phyloP scores from a whole-genome alignment of 2,797 vertebrate genomes.

The Cuculus canorus region DNA sequence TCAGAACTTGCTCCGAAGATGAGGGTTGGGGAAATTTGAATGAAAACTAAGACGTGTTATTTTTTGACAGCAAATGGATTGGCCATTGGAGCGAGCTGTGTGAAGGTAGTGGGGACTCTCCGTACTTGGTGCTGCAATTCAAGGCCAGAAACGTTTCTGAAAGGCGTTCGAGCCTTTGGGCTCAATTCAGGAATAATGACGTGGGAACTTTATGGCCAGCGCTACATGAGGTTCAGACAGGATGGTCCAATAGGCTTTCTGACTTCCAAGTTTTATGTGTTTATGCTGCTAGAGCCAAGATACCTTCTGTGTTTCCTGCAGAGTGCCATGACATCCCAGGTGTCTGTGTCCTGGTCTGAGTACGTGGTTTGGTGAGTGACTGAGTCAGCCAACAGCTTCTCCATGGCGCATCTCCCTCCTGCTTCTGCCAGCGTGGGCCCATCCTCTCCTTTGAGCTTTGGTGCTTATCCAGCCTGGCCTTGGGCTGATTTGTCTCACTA shows the following conservation, averaged over 20 bases:
- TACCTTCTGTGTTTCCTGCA: neutral
- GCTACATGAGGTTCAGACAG: neutral
- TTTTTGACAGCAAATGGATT: neutral
- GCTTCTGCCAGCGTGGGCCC: neutral
- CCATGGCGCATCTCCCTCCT: neutral
- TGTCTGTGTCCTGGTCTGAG: neutral
- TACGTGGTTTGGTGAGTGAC: neutral
- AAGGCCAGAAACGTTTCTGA: slow-evolving; percentile 9
- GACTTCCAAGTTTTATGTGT: neutral
- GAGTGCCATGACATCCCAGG: neutral
- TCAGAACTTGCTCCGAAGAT: neutral
- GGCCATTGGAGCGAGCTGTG: neutral
- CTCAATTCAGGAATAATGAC: neutral
- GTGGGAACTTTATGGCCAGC: neutral
- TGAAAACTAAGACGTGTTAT: neutral
- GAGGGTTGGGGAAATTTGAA: neutral
- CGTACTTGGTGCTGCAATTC: neutral
- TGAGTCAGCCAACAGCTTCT: neutral
- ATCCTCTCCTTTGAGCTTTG: neutral
- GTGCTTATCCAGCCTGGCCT: neutral
- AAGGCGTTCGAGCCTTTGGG: neutral
- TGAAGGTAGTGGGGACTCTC: neutral
- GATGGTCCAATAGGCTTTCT: neutral
- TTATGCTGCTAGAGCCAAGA: neutral
- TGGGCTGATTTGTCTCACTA: neutral